These are phyloP conservation scores for Platysteira castanea DNA, from an alignment of 2,113 vertebrate genomes.

Conservation along the genomic window DNA sequence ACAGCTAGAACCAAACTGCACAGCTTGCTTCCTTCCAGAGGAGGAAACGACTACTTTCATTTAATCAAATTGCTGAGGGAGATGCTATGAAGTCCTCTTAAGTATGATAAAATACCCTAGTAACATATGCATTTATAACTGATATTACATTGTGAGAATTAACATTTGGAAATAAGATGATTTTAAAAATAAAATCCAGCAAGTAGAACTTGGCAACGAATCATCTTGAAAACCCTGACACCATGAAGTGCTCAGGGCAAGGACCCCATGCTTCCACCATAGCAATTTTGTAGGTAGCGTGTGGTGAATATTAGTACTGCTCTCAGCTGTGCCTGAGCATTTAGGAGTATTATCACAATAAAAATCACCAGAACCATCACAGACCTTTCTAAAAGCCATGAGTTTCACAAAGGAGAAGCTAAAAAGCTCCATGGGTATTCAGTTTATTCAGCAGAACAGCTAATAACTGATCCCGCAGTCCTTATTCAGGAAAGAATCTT, in stretches of 20 bases:
- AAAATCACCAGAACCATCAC: constrained; percentile 38
- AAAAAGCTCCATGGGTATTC: constrained; percentile 34
- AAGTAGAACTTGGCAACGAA: not conserved
- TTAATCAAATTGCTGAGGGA: constrained; percentile 12
- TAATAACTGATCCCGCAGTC: not conserved
- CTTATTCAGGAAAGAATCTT: constrained; percentile 31
- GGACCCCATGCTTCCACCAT: not conserved
- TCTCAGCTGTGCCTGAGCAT: not conserved
- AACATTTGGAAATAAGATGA: constrained; percentile 20
- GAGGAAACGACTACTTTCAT: not conserved
- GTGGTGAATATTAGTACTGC: not conserved
- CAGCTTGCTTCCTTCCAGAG: not conserved
- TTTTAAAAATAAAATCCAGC: not conserved
- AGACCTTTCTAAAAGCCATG: constrained; percentile 24
- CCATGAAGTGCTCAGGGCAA: constrained; percentile 2
- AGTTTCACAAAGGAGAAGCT: constrained; percentile 39
- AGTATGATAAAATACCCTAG: constrained; percentile 27
- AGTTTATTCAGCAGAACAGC: constrained; percentile 45
- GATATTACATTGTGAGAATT: constrained; percentile 13
- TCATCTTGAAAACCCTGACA: not conserved
- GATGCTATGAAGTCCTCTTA: constrained; percentile 10
- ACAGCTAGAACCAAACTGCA: not conserved
- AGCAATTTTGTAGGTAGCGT: not conserved
- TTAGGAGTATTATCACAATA: constrained; percentile 38
- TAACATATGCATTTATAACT: not conserved